phyloP scores from a whole-genome alignment of 2,888 invertebrate genomes.

The Drosophila anceps region DNA sequence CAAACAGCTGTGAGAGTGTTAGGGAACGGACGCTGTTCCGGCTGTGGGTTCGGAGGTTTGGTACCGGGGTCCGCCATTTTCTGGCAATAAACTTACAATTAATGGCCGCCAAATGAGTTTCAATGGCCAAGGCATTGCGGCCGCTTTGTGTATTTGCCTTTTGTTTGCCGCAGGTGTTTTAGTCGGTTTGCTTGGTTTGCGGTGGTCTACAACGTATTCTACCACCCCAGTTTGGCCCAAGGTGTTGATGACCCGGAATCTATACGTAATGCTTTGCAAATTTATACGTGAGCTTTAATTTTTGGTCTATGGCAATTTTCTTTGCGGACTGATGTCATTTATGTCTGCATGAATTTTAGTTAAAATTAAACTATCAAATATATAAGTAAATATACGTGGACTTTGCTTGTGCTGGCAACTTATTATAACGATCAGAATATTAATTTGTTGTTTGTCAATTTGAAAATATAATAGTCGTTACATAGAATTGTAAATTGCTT shows the following conservation, averaged over 20 bases:
- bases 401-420: background rate
- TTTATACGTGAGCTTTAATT: conserved; percentile 18
- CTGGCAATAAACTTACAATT: conserved; percentile 73
- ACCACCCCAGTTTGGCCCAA: background rate
- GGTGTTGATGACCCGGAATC: conserved; percentile 35
- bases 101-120: conserved; percentile 67
- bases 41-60: conserved; percentile 3
- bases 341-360: background rate
- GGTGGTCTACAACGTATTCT: background rate
- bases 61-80: conserved; percentile 49
- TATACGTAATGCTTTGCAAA: conserved; percentile 17
- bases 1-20: conserved; percentile 22
- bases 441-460: background rate
- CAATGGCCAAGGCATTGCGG: conserved; percentile 43
- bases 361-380: background rate
- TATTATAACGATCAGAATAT: background rate
- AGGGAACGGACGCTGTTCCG: conserved; percentile 8
- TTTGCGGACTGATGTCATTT: conserved; percentile 6
- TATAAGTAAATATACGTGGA: background rate
- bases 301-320: conserved; percentile 19
- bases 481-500: conserved; percentile 1
- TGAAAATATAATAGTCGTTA: background rate
- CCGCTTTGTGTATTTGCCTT: conserved; percentile 38
- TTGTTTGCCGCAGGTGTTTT: conserved; percentile 46
- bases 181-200: conserved; percentile 32